Evolutionary conservation across 2,113 vertebrate genomes (phyloP), one percentile per base, ranked within the genome.

Genomic region (Donacobius atricapilla): DNA sequence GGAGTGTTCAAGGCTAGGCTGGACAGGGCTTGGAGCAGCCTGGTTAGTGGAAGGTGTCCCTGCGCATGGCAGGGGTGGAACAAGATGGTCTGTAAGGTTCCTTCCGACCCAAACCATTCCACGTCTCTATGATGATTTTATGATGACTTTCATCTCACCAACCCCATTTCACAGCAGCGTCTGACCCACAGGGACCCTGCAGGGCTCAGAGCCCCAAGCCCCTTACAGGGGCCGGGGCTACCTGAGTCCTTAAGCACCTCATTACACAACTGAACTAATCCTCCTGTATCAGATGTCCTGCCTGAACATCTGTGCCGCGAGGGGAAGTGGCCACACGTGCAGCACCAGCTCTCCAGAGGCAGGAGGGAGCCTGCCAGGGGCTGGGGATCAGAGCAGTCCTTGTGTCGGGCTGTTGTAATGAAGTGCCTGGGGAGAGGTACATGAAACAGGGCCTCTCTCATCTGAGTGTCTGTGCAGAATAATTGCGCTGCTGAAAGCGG

Each of bases 381-480:
- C 64, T 61, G 2, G 10, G 75, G 66, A 61, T 90, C 82, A 76
- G 75, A 83, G 75, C 71, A 50, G n/a, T 0, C 25, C 94, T 61
- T 10, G 0, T 76, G 40, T 81, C 10, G 5, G 93, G 76, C 87
- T 93, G 51, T 6, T 76, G 33, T 86, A 92, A 94, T 50, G 84
- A 95, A 86, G 94, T 17, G 83, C 85, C 92, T 88, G 79, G 95
- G 94, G 94, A 88, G 20, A 90, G 90, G 37, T 5, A 54, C 37
- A 16, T 50, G 92, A 40, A 63, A 73, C 73, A 8, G 2, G 1
- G 39, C 1, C 56, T 14, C 39, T 19, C 73, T 84, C 84, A 5
- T 25, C 70, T 0, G 14, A 76, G 71, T 2, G 28, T 33, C 57
- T 5, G 10, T 4, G 37, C 23, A 3, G 51, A 10, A 21, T 51